Conservation (phyloP, 2,888 invertebrate species). For the Dinocampus coccinellae region DNA sequence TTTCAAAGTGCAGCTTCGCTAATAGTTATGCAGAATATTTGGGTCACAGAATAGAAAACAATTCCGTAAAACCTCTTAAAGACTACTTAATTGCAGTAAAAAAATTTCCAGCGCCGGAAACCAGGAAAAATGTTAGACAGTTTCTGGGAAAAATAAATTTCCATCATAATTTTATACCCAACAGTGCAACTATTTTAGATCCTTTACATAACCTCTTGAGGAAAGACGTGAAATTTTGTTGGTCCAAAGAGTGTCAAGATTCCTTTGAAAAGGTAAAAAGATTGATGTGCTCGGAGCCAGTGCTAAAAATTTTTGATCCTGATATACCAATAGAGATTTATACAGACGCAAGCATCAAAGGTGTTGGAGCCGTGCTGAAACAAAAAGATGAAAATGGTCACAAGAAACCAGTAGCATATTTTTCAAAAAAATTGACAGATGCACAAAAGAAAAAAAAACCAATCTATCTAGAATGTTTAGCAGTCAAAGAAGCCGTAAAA, state of each 20-base stretch:
- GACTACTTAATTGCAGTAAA: too few species aligned
- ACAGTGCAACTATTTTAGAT: too few species aligned
- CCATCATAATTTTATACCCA: too few species aligned
- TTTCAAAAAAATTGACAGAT: conserved; percentile 18
- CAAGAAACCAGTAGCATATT: conserved; percentile 40
- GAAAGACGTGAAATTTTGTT: too few species aligned
- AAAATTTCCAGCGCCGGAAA: too few species aligned
- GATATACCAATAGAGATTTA: conserved; percentile 33
- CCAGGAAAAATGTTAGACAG: too few species aligned
- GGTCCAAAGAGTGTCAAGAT: neutral
- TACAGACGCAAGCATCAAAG: conserved; percentile 42
- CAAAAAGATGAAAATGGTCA: conserved; percentile 40
- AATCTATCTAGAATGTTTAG: conserved; percentile 45
- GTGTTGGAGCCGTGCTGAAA: conserved; percentile 43
- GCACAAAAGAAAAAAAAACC: conserved; percentile 43
- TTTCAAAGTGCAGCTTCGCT: neutral
- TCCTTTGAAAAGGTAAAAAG: neutral
- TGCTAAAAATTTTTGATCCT: conserved; percentile 13
- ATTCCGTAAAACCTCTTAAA: too few species aligned
- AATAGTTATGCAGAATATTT: neutral
- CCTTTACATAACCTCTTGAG: too few species aligned
- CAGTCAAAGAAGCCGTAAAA: conserved; percentile 48
- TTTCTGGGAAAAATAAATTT: too few species aligned
- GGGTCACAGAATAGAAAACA: neutral
- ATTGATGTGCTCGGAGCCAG: neutral